Percentiles rank a stretch among this genome's conserved stretches.
phyloP scores from a whole-genome alignment of 2,797 vertebrate genomes.

The Cryptoblepharus egeriae region DNA sequence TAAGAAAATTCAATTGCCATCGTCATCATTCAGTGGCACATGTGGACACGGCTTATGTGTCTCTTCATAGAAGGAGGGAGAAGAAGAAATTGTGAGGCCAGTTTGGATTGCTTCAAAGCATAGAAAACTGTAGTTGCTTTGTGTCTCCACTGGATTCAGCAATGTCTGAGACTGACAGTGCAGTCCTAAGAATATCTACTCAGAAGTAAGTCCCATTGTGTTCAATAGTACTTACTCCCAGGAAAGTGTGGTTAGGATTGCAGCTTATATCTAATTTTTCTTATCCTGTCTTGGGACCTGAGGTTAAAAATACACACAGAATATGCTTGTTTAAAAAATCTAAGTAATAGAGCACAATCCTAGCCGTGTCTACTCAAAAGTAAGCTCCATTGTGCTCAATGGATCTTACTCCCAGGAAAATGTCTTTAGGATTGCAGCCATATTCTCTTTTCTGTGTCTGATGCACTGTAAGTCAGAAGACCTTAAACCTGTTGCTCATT shows the following conservation, averaged over 20 bases:
- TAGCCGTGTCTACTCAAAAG: too few species aligned
- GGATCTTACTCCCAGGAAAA: too few species aligned
- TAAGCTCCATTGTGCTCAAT: too few species aligned
- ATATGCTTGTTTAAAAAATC: too few species aligned
- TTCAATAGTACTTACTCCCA: too few species aligned
- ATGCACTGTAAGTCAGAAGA: neutral
- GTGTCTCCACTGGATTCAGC: neutral
- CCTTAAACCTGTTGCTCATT: slow-evolving; percentile 16
- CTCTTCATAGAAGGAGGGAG: neutral
- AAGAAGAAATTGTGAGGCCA: neutral
- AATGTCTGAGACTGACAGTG: neutral
- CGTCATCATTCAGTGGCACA: neutral
- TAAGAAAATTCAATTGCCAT: too few species aligned
- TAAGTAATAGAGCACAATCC: too few species aligned
- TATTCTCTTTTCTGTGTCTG: neutral
- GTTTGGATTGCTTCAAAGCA: neutral
- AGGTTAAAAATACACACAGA: neutral
- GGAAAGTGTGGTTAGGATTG: too few species aligned
- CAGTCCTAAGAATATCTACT: too few species aligned
- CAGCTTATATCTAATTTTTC: neutral
- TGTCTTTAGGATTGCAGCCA: too few species aligned
- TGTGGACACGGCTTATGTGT: neutral
- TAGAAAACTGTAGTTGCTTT: neutral
- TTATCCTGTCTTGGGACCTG: neutral
- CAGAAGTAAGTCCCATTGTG: too few species aligned